Evolutionary conservation across 2,113 vertebrate species (phyloP).

Genomic region (Cyanistes caeruleus): DNA sequence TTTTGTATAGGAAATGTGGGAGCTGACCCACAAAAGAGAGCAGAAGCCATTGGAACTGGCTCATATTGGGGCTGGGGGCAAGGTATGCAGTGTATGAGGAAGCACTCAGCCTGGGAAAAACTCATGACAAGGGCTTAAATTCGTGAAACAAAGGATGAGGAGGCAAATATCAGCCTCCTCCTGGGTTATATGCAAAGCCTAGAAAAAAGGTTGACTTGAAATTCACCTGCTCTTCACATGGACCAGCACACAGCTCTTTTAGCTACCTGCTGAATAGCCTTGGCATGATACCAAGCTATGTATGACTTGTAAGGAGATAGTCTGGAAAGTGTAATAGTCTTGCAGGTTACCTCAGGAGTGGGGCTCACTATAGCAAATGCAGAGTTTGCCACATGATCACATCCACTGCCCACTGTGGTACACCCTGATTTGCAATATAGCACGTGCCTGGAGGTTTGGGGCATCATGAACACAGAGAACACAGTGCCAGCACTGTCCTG

Average conservation of each 20-base stretch:
- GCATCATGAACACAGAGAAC: not conserved
- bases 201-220: not conserved
- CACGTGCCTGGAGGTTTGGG: not conserved
- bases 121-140: not conserved
- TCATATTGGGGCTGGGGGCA: fast-evolving
- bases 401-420: not conserved
- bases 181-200: not conserved
- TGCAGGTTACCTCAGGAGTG: not conserved
- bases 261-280: not conserved
- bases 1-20: not conserved
- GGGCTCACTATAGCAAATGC: fast-evolving
- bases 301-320: not conserved
- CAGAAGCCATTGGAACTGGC: not conserved
- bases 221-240: not conserved
- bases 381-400: not conserved
- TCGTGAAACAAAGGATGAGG: not conserved
- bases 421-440: not conserved
- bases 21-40: not conserved
- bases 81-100: fast-evolving
- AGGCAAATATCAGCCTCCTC: not conserved
- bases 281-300: not conserved
- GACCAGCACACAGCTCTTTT: not conserved
- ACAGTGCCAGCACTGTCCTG: not conserved
- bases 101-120: not conserved
- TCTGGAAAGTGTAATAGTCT: not conserved